These are phyloP conservation scores for Drosophila birchii DNA, from an alignment of 2,888 invertebrate species.

Conservation along the genomic window DNA sequence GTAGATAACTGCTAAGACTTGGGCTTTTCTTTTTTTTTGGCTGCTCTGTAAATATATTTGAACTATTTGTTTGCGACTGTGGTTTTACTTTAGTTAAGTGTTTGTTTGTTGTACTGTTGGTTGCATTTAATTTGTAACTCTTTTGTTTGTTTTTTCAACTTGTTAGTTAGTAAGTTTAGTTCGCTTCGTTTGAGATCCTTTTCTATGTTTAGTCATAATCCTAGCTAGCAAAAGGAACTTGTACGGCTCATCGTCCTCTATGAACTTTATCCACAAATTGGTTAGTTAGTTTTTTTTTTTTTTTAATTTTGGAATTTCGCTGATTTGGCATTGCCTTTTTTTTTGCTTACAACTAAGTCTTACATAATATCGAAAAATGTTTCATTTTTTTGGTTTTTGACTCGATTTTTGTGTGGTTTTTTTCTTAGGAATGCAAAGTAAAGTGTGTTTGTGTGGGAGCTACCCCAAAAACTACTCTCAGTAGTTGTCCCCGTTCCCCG, in stretches of 20 bases:
- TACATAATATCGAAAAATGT: constrained; percentile 40
- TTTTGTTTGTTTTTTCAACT: constrained; percentile 17
- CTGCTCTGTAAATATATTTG: constrained; percentile 59
- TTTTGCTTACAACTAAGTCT: constrained; percentile 37
- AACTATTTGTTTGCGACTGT: constrained; percentile 67
- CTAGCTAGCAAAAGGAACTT: constrained; percentile 50
- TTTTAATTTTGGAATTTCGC: constrained; percentile 37
- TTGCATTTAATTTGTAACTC: constrained; percentile 61
- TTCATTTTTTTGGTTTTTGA: constrained; percentile 17
- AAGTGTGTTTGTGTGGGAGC: constrained; percentile 39
- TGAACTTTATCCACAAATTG: constrained; percentile 40
- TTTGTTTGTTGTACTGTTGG: constrained; percentile 56
- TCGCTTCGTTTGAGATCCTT: constrained; percentile 50
- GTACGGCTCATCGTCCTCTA: constrained; percentile 15
- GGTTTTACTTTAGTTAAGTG: constrained; percentile 44
- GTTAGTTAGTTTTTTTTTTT: constrained; percentile 17
- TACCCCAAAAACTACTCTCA: constrained; percentile 65
- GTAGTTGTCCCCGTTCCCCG: constrained; percentile 51
- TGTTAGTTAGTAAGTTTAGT: constrained; percentile 28
- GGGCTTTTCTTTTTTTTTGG: constrained; percentile 25
- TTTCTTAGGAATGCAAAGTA: constrained; percentile 68
- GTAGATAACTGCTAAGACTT: constrained; percentile 35
- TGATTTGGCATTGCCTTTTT: constrained; percentile 47
- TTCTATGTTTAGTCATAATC: constrained; percentile 41
- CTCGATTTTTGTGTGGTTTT: constrained; percentile 19